phyloP scores from a whole-genome alignment of 2,888 invertebrate species.

The Chrysotoxum bicinctum region DNA sequence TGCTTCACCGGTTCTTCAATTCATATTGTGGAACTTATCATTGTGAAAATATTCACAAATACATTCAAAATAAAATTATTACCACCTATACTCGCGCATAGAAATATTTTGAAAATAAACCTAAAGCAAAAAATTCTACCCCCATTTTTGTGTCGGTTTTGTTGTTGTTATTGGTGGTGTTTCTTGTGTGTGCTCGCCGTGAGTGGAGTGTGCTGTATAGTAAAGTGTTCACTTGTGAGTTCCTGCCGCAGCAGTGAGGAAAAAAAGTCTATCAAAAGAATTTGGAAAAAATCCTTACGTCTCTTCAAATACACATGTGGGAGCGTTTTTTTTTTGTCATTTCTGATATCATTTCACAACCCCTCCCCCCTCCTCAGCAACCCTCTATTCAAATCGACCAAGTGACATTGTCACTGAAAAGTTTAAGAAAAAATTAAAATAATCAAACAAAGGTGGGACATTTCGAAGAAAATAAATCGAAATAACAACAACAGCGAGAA shows the following conservation, averaged over 20 bases:
- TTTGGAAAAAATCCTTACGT: slow-evolving; percentile 14
- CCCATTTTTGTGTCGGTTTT: slow-evolving; percentile 11
- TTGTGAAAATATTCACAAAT: slow-evolving; percentile 1
- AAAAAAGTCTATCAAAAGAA: slow-evolving; percentile 32
- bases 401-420: slow-evolving; percentile 41
- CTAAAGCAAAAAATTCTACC: slow-evolving; percentile 37
- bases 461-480: slow-evolving; percentile 10
- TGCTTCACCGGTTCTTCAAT: slow-evolving; percentile 7
- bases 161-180: background rate
- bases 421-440: slow-evolving; percentile 8
- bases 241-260: slow-evolving; percentile 66
- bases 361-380: background rate
- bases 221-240: slow-evolving; percentile 38
- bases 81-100: background rate
- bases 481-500: background rate
- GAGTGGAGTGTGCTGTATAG: slow-evolving; percentile 18
- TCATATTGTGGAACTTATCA: background rate
- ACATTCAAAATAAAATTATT: slow-evolving; percentile 1
- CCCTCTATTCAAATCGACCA: background rate
- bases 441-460: slow-evolving; percentile 47
- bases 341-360: background rate
- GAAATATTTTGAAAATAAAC: slow-evolving; percentile 30
- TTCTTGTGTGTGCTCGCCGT: background rate
- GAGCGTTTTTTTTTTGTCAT: slow-evolving; percentile 2
- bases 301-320: slow-evolving; percentile 17